These are phyloP conservation scores for Protosalanx chinensis DNA, from an alignment of 2,797 vertebrate genomes.

Conservation along the genomic window DNA sequence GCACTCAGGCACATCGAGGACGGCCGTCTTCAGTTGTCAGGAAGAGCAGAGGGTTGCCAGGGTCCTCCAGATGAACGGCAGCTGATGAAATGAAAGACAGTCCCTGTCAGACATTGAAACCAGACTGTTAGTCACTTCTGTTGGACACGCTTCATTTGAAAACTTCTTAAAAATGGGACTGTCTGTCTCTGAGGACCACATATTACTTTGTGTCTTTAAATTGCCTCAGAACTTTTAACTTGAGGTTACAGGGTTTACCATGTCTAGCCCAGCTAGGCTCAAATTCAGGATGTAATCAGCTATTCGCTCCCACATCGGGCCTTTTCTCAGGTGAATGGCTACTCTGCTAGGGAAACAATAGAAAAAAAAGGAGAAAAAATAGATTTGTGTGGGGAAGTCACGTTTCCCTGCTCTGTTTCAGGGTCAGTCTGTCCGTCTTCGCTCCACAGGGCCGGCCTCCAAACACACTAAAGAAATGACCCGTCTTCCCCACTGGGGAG, in stretches of 20 bases:
- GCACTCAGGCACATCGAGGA: background rate
- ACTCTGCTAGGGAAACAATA: too few relatives aligned
- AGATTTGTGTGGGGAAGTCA: background rate
- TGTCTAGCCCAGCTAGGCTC: too few relatives aligned
- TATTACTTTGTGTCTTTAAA: too few relatives aligned
- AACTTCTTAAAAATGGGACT: too few relatives aligned
- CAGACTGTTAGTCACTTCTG: background rate
- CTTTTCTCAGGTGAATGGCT: too few relatives aligned
- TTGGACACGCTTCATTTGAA: background rate
- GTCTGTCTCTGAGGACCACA: too few relatives aligned
- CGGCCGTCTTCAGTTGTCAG: background rate
- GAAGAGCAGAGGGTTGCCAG: background rate
- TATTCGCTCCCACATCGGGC: too few relatives aligned
- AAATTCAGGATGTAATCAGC: too few relatives aligned
- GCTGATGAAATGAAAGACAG: background rate
- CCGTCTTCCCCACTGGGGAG: background rate
- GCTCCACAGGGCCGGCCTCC: background rate
- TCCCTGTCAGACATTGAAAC: background rate
- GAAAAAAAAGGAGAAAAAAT: too few relatives aligned
- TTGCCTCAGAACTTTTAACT: too few relatives aligned
- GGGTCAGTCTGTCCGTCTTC: background rate
- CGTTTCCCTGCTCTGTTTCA: conserved; percentile 1
- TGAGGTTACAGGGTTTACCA: too few relatives aligned
- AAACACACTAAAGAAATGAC: background rate
- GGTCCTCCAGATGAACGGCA: background rate